A percentile compares a stretch with the other conserved stretches of the same genome.
Evolutionary conservation across 2,797 vertebrate species (phyloP).

Genomic region (Pachyuromys duprasi): DNA sequence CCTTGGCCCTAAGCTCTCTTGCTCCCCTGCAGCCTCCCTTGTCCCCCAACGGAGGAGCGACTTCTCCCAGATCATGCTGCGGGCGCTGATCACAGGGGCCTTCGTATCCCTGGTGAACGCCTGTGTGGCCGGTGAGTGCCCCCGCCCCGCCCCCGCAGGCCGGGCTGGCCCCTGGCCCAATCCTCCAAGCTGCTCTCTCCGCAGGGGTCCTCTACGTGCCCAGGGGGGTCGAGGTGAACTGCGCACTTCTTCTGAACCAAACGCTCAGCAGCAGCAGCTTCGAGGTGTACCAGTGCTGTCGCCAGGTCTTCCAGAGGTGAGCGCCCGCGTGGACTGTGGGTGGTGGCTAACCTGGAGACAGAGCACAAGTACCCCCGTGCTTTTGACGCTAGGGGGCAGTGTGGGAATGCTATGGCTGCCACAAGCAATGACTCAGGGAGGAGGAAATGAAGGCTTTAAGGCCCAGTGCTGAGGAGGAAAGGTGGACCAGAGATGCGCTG

Average conservation of each 20-base stretch:
- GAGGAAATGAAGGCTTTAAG: neutral
- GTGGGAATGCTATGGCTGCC: neutral
- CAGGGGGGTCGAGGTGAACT: slow-evolving; percentile 82
- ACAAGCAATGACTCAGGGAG: neutral
- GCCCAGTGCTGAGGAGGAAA: neutral
- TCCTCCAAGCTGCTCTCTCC: neutral
- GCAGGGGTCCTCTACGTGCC: slow-evolving; percentile 93
- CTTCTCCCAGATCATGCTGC: slow-evolving; percentile 91
- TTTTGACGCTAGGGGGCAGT: neutral
- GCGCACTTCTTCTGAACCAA: slow-evolving; percentile 86
- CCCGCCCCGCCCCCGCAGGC: no score
- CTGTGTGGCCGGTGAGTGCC: slow-evolving; percentile 93
- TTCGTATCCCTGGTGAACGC: slow-evolving; percentile 95
- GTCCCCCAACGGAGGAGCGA: slow-evolving; percentile 90
- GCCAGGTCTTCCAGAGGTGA: slow-evolving; percentile 90
- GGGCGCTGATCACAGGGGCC: slow-evolving; percentile 94
- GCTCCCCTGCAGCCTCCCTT: slow-evolving; percentile 89
- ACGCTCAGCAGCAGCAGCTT: slow-evolving; percentile 85
- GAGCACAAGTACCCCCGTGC: accelerated
- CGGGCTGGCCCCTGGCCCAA: neutral
- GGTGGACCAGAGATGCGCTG: neutral
- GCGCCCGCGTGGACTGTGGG: neutral
- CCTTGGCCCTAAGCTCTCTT: neutral
- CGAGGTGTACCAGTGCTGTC: slow-evolving; percentile 90
- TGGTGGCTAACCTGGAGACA: accelerated